These are phyloP conservation scores for Sepiola atlantica DNA, from an alignment of 2,888 invertebrate genomes.

Conservation along the genomic window DNA sequence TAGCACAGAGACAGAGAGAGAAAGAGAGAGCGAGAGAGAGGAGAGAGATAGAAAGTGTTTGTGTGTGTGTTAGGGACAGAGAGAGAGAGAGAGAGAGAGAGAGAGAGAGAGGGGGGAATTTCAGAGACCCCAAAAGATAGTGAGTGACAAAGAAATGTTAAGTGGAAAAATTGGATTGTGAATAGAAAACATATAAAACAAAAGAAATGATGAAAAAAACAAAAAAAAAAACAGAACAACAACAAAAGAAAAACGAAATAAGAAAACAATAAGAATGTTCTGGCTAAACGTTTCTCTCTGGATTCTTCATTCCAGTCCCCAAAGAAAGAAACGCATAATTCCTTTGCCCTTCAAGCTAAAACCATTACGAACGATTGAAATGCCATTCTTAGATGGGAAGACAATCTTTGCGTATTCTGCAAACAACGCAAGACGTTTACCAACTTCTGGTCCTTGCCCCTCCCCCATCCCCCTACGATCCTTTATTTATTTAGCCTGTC, in stretches of 20 bases:
- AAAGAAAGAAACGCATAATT: not conserved
- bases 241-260: not conserved
- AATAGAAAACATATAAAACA: too few species aligned
- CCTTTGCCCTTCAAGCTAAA: not conserved
- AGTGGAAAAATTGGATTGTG: too few species aligned
- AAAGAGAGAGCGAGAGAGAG: too few species aligned
- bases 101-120: not conserved
- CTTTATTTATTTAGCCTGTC: not conserved
- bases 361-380: not conserved
- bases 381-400: not conserved
- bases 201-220: not conserved
- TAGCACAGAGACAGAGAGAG: not conserved
- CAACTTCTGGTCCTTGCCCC: not conserved
- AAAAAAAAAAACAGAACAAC: not conserved
- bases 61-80: not conserved
- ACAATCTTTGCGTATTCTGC: not conserved
- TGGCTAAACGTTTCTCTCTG: not conserved
- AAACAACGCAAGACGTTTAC: not conserved
- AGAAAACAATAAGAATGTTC: not conserved
- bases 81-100: not conserved
- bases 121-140: not conserved
- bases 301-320: not conserved
- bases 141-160: not conserved
- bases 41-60: too few species aligned
- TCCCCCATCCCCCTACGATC: not conserved